A percentile compares a stretch with the other conserved stretches of the same genome.
phyloP scores from a whole-genome alignment of 2,888 invertebrate genomes.

The Drosophila cognata region DNA sequence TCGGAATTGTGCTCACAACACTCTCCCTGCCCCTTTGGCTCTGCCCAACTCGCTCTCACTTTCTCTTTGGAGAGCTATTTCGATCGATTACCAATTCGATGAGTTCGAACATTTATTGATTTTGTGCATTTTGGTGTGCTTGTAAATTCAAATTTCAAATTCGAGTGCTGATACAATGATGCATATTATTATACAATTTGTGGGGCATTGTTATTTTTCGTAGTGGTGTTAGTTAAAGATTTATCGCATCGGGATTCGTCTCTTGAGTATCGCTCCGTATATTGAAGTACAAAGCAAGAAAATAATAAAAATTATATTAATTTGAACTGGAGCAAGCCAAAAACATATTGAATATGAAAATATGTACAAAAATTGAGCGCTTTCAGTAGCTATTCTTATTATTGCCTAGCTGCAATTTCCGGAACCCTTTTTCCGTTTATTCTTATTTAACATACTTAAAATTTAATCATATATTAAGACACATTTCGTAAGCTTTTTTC shows the following conservation, averaged over 20 bases:
- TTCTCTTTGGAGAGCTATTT: conserved; percentile 3
- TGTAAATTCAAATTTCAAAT: conserved; percentile 6
- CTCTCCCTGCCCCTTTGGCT: conserved; percentile 6
- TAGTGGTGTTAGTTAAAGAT: no score
- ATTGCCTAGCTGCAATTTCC: neutral
- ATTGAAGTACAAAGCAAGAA: neutral
- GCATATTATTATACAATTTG: conserved; percentile 23
- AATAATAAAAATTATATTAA: neutral
- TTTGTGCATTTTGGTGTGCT: conserved; percentile 15
- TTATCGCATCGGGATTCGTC: neutral
- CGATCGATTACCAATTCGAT: conserved; percentile 10
- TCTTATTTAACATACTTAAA: no score
- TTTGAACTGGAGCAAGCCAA: neutral
- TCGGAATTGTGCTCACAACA: conserved; percentile 30
- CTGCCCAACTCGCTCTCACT: neutral
- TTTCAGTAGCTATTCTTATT: neutral
- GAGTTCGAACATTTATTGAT: neutral
- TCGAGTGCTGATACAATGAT: neutral
- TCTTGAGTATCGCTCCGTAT: neutral
- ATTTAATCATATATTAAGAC: no score
- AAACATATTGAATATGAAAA: neutral
- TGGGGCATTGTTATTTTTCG: neutral
- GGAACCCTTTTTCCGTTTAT: no score
- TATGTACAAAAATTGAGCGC: neutral
- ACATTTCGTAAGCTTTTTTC: neutral